phyloP scores from a whole-genome alignment of 2,888 invertebrate genomes.

The Horisme vitalbata region DNA sequence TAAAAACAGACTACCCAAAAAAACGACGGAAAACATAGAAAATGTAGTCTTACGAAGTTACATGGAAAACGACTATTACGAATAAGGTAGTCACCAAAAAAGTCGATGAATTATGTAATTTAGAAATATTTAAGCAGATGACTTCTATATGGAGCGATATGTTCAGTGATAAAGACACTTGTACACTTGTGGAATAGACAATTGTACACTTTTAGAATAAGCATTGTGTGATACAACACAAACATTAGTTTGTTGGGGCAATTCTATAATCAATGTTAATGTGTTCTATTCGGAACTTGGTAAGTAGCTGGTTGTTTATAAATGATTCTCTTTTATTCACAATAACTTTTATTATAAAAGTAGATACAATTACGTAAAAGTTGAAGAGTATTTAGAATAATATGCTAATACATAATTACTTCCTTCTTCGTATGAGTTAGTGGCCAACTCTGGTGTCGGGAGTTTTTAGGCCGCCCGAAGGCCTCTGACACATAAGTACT shows the following conservation, averaged over 20 bases:
- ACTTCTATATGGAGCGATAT: background rate
- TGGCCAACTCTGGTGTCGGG: no score
- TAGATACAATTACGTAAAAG: no score
- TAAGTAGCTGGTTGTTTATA: slow-evolving; percentile 21
- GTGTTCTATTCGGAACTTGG: slow-evolving; percentile 14
- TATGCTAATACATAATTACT: no score
- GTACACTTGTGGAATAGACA: slow-evolving; percentile 24
- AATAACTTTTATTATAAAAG: no score
- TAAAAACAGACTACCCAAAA: slow-evolving; percentile 2
- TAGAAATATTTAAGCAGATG: background rate
- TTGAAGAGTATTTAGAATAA: no score
- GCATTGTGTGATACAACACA: slow-evolving; percentile 23
- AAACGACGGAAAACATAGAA: background rate
- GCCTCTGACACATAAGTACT: no score
- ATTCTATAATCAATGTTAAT: slow-evolving; percentile 20
- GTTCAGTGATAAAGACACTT: slow-evolving; percentile 19
- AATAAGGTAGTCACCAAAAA: no score
- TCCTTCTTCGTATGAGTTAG: no score
- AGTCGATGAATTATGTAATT: no score
- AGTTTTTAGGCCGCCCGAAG: no score
- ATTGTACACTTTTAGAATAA: slow-evolving; percentile 24
- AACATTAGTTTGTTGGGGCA: slow-evolving; percentile 22
- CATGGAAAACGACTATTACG: no score
- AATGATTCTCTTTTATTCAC: slow-evolving; percentile 9
- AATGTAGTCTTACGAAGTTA: no score